Evolutionary conservation across 2,113 vertebrate species (phyloP).

Genomic region (Pseudorectes ferrugineus): DNA sequence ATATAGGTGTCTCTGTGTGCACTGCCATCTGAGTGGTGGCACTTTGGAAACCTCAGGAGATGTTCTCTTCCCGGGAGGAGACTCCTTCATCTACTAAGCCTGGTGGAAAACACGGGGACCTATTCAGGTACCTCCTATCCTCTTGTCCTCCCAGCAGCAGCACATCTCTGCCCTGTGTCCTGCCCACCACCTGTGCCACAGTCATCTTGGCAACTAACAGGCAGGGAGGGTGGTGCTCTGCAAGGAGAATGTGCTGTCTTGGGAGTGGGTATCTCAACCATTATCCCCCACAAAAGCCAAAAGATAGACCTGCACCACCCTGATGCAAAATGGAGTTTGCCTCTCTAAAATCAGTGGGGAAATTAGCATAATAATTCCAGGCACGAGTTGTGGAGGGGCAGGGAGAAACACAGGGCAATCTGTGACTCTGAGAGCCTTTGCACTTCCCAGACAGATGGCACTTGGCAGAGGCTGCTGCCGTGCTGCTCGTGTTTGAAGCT

Average conservation of each 20-base stretch:
- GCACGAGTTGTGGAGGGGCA: fast-evolving
- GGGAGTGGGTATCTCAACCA: fast-evolving
- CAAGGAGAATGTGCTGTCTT: not conserved
- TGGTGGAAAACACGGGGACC: fast-evolving
- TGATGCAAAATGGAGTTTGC: not conserved
- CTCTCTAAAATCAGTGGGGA: not conserved
- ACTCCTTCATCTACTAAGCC: not conserved
- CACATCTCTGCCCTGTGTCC: not conserved
- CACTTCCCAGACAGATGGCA: not conserved
- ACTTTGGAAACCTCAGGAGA: not conserved
- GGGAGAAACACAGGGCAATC: not conserved
- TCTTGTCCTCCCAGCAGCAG: not conserved
- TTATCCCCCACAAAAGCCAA: not conserved
- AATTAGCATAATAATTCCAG: not conserved
- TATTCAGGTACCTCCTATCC: not conserved
- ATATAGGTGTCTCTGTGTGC: not conserved
- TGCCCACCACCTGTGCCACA: not conserved
- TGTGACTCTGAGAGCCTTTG: not conserved
- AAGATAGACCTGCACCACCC: not conserved
- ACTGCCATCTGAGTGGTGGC: not conserved
- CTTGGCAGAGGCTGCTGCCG: not conserved
- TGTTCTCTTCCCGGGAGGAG: not conserved
- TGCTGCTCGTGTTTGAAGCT: fast-evolving
- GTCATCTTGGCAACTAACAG: not conserved
- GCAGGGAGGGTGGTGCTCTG: not conserved